Evolutionary conservation across 2,888 invertebrate genomes (phyloP).

Genomic region (Callosobruchus maculatus): DNA sequence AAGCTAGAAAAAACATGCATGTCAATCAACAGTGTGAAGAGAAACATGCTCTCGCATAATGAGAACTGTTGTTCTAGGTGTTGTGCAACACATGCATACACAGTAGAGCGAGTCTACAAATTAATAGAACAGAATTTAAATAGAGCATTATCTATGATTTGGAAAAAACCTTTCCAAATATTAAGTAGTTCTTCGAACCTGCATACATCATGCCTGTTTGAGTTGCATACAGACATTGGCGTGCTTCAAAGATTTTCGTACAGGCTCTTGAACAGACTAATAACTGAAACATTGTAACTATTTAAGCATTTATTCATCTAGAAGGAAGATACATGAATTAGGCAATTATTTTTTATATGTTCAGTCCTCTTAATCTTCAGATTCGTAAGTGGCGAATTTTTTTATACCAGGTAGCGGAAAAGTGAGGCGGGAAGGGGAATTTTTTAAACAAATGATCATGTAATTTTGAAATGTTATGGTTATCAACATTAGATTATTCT

Average conservation of each 20-base stretch:
- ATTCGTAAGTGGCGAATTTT: no score
- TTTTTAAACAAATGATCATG: no score
- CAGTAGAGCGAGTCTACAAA: not conserved
- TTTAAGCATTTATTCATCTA: no score
- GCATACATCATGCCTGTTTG: not conserved
- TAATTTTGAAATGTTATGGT: no score
- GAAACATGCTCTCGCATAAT: not conserved
- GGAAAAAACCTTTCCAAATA: not conserved
- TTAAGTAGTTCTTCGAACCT: not conserved
- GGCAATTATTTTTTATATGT: no score
- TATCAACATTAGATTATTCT: no score
- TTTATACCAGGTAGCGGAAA: no score
- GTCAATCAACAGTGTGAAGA: not conserved
- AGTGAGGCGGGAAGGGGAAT: no score
- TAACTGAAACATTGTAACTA: no score
- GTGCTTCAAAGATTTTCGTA: not conserved
- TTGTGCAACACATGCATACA: not conserved
- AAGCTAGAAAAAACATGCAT: not conserved
- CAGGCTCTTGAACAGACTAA: not conserved
- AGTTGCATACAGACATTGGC: not conserved
- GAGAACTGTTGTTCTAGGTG: not conserved
- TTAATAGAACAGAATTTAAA: not conserved
- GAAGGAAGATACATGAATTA: no score
- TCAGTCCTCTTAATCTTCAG: no score
- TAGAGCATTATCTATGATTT: not conserved